These are phyloP conservation scores for Bombyx huttoni DNA, from an alignment of 2,888 invertebrate species.

Conservation along the genomic window DNA sequence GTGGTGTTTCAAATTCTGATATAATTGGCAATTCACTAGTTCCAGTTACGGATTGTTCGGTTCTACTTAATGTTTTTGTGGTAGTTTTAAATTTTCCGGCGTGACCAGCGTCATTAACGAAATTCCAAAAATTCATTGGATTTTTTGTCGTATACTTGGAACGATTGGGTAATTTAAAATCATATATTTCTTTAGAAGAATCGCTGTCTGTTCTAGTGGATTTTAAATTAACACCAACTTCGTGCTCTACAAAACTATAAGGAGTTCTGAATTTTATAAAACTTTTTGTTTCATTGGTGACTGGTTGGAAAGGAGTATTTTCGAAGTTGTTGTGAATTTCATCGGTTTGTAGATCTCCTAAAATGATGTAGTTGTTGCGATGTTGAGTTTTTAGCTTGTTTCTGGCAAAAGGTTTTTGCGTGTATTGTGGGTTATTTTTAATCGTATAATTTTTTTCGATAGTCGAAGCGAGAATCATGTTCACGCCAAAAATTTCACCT, in stretches of 20 bases:
- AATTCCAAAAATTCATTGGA: constrained; percentile 30
- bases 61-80: constrained; percentile 7
- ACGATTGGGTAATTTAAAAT: constrained; percentile 13
- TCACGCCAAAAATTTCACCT: constrained; percentile 78
- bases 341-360: constrained; percentile 38
- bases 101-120: constrained; percentile 20
- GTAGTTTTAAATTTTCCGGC: constrained; percentile 18
- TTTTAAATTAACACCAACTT: constrained; percentile 19
- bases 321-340: constrained; percentile 33
- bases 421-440: constrained; percentile 28
- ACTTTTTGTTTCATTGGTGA: constrained; percentile 17
- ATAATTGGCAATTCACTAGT: constrained; percentile 21
- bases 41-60: constrained; percentile 11
- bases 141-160: constrained; percentile 11
- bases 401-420: constrained; percentile 33
- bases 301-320: constrained; percentile 10
- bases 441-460: constrained; percentile 53
- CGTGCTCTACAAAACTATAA: constrained; percentile 26
- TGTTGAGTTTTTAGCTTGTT: constrained; percentile 33
- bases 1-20: constrained; percentile 46
- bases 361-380: constrained; percentile 33
- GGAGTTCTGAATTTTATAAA: constrained; percentile 28
- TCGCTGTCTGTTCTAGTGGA: constrained; percentile 11
- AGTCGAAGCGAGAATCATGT: constrained; percentile 74
- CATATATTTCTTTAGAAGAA: constrained; percentile 22